These are phyloP conservation scores for Trididemnum clinides DNA, from an alignment of 23 tunicate species.

Conservation along the genomic window DNA sequence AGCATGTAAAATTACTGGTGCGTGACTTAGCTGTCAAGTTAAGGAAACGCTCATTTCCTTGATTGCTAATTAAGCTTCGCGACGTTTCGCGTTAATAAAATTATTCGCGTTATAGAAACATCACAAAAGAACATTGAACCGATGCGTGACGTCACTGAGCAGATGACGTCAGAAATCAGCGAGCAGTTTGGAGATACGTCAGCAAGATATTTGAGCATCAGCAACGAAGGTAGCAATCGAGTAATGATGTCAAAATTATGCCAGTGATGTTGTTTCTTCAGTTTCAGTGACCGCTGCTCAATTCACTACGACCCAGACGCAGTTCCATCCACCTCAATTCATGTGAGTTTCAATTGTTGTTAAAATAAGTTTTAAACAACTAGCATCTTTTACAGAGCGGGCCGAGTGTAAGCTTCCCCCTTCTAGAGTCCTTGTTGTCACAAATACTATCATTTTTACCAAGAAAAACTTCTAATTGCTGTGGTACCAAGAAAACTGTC, in stretches of 20 bases:
- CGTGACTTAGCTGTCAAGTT: slow-evolving; percentile 22
- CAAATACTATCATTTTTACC: too few relatives aligned
- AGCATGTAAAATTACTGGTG: slow-evolving; percentile 7
- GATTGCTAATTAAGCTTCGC: not conserved
- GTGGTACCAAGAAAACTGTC: too few relatives aligned
- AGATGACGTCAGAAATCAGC: slow-evolving; percentile 80
- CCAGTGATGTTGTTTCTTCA: not conserved
- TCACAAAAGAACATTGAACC: slow-evolving; percentile 60
- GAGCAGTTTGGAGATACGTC: slow-evolving; percentile 39
- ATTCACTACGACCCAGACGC: slow-evolving; percentile 41
- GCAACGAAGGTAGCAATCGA: slow-evolving; percentile 38
- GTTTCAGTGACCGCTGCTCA: slow-evolving; percentile 36
- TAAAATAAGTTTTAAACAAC: too few relatives aligned
- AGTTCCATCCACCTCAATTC: slow-evolving; percentile 49
- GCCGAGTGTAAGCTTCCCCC: too few relatives aligned
- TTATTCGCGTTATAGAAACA: not conserved
- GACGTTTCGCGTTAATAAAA: not conserved
- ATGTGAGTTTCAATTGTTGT: slow-evolving; percentile 37
- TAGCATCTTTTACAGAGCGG: too few relatives aligned
- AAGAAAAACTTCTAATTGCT: too few relatives aligned
- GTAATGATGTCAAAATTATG: not conserved
- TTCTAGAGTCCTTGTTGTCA: too few relatives aligned
- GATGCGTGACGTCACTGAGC: slow-evolving; percentile 81
- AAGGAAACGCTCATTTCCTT: slow-evolving; percentile 32
- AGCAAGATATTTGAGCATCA: slow-evolving; percentile 33